Conservation (phyloP, 1,140 invertebrate genomes). For the Eriocheir sinensis region DNA sequence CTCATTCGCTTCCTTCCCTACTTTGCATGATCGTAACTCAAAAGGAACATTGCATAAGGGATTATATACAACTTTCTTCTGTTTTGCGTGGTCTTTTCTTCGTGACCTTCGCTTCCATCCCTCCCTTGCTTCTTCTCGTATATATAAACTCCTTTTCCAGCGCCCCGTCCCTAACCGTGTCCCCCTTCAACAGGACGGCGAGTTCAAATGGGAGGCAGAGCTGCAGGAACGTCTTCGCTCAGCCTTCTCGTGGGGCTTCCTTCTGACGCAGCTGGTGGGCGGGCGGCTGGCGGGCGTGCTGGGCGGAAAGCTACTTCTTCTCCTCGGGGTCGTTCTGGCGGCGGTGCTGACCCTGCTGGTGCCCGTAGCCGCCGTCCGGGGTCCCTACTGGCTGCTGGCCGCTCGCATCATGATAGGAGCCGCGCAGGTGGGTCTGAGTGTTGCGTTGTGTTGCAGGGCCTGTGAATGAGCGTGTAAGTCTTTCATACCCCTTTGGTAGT, state of each 20-base stretch:
- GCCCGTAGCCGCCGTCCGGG: conserved; percentile 61
- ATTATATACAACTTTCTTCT: too few relatives aligned
- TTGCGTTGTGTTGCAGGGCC: conserved; percentile 66
- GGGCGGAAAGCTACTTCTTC: conserved; percentile 77
- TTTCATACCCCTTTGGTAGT: too few relatives aligned
- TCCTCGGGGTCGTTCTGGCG: conserved; percentile 64
- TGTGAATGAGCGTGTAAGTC: too few relatives aligned
- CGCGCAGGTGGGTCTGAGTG: conserved; percentile 57
- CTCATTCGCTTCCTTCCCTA: too few relatives aligned
- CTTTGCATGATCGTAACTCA: too few relatives aligned
- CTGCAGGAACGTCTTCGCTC: conserved; percentile 69
- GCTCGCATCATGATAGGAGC: conserved; percentile 75
- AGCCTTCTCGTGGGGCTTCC: conserved; percentile 78
- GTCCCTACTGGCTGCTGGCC: conserved; percentile 77
- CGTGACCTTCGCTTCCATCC: too few relatives aligned
- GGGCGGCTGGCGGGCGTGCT: conserved; percentile 70
- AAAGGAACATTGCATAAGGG: too few relatives aligned
- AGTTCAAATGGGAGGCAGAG: conserved; percentile 74
- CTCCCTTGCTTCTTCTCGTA: too few relatives aligned
- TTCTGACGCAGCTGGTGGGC: conserved; percentile 74
- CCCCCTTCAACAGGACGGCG: conserved; percentile 61
- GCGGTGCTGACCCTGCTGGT: conserved; percentile 73
- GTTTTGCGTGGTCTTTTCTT: too few relatives aligned
- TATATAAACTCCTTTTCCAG: too few relatives aligned
- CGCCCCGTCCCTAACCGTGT: background rate